Evolutionary conservation across 2,888 invertebrate species (phyloP), one percentile per base, ranked within the genome.

Genomic region (Pegoplata infirma): DNA sequence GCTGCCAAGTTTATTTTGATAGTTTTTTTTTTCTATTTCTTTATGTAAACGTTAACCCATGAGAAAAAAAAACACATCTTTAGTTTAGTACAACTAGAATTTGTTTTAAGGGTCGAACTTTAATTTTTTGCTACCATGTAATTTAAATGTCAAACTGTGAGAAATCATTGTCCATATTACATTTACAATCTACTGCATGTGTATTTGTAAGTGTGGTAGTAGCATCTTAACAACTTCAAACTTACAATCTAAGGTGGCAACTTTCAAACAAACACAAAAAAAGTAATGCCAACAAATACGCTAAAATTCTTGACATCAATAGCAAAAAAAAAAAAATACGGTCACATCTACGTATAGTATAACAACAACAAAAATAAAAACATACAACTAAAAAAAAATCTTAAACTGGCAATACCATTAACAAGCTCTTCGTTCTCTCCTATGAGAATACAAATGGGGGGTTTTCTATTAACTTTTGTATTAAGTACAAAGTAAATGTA

Each of bases 401-500:
- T 73, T n/a, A 10, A 21, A 17, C 67, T 78, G 74, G 77, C 68
- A 78, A 74, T 68, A 32, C 76, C 49, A 12, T 55, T n/a, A n/a
- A 53, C 8, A 14, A n/a, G n/a, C 25, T 23, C 10, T 23, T 5
- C 10, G 2, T 51, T 2, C 51, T 51, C 51, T 51, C 51, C n/a
- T 14, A 23, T 2, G 14, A 12, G 5, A 51, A 51, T 14, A 51
- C 17, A 7, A 6, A 7, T 10, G 21, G 21, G 63, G 25, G 72
- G 23, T 40, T 49, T 58, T 56, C 47, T 56, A 55, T 21, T 23
- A 36, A 53, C 32, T 64, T 25, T 16, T 63, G 32, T 21, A 56
- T 21, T 66, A 55, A 69, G 16, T 25, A 51, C 55, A 71, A 71
- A 66, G 81, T 84, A 84, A 84, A 83, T 82, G 75, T 17, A 82